Evolutionary conservation across 2,888 invertebrate species (phyloP), one percentile per base, ranked within the genome.

Genomic region (Dysmachus trigonus): DNA sequence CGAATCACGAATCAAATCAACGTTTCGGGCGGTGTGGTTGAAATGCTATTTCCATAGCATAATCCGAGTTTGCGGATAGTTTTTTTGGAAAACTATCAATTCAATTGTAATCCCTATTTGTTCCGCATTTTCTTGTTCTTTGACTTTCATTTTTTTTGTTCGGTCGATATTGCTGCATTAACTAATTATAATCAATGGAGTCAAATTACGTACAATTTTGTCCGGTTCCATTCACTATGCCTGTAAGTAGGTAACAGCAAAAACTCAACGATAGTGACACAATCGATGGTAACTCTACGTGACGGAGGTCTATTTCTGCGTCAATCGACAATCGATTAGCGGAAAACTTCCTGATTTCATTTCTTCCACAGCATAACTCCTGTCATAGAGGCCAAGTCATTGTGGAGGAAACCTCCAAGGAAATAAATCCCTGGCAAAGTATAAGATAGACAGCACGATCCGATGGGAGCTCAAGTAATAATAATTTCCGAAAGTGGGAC

Each of bases 401-500:
- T n/a, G 73, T 33, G 51, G 38, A 79, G 51, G 47, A 79, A 79
- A 79, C 51, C 79, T 79, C 79, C 1, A 47, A 79, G 30, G 47
- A 51, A 51, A 79, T 79, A 79, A 79, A 79, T 79, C 47, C 8
- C n/a, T 7, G 8, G 3, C 13, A 15, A 47, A 79, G 47, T n/a
- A n/a, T n/a, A 47, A 79, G 51, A 41, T 41, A 41, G 38, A 41
- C 38, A 41, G 38, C 38, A 10, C 1, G 38, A 31, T 30, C 30
- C 3, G 47, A 79, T 41, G 27, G 31, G 27, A 77, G 27, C 51
- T 79, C 79, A 79, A 27, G 51, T 77, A 79, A 79, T 79, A 79
- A 79, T 79, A 79, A 79, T 47, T 79, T 30, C 47, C 30, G 79
- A 51, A 79, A 79, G 79, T 79, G 30, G 79, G 79, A 27, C 79